phyloP scores from a whole-genome alignment of 2,797 vertebrate genomes.

The Fringilla coelebs region DNA sequence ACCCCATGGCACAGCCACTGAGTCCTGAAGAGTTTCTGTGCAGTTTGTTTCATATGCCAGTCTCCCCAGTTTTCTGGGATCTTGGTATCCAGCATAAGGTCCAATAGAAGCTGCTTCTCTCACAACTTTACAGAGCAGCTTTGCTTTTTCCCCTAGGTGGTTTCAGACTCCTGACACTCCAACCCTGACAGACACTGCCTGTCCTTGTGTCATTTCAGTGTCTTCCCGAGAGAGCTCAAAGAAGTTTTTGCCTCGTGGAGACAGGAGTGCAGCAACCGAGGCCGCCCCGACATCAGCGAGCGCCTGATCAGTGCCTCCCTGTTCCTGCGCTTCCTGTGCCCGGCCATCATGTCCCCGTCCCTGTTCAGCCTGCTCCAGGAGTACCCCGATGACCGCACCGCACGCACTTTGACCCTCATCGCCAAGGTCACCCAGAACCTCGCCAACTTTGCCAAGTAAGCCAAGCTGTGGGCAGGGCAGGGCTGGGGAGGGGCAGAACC shows the following conservation, averaged over 20 bases:
- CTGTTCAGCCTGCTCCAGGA: conserved; percentile 97
- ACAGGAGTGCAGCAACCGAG: conserved; percentile 93
- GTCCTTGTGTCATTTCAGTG: conserved; percentile 72
- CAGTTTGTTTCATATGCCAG: neutral
- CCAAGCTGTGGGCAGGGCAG: accelerated
- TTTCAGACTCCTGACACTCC: neutral
- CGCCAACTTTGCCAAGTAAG: conserved; percentile 98
- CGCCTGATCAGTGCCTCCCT: conserved; percentile 96
- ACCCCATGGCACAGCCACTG: neutral
- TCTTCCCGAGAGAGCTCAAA: conserved; percentile 95
- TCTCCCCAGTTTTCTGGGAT: neutral
- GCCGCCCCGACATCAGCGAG: conserved; percentile 96
- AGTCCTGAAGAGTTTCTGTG: neutral
- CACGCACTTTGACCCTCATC: conserved; percentile 95
- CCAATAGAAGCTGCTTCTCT: neutral
- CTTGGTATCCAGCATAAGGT: neutral
- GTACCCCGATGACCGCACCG: conserved; percentile 96
- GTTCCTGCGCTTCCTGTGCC: conserved; percentile 96
- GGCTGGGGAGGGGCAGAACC: neutral
- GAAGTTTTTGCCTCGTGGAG: conserved; percentile 98
- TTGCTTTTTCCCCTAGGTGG: neutral
- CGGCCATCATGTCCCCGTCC: conserved; percentile 97
- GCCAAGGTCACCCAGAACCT: conserved; percentile 99
- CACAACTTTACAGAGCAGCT: neutral
- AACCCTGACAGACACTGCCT: neutral